phyloP scores from a whole-genome alignment of 2,113 vertebrate species.

The Panthera tigris region DNA sequence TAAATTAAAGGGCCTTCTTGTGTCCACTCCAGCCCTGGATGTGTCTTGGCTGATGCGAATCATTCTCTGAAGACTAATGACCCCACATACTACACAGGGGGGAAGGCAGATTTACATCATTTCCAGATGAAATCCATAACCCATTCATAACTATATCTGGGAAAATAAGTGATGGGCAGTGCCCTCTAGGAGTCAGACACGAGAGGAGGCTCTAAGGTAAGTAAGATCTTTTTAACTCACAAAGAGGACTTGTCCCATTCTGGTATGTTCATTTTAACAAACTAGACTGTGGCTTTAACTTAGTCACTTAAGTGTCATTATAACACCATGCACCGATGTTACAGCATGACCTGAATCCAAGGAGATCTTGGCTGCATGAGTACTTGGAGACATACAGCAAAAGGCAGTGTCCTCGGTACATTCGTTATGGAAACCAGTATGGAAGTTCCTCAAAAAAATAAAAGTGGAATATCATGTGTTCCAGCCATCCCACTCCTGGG shows the following conservation, averaged over 20 bases:
- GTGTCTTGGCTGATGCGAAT: neutral
- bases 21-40: neutral
- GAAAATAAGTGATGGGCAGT: neutral
- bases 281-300: neutral
- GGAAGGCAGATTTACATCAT: neutral
- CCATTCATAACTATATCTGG: neutral
- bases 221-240: neutral
- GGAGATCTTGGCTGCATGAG: neutral
- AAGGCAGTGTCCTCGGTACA: neutral
- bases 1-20: neutral
- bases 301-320: neutral
- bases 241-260: neutral
- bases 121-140: neutral
- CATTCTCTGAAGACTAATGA: neutral
- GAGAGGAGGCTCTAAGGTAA: neutral
- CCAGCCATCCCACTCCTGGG: neutral
- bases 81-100: neutral
- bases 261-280: neutral
- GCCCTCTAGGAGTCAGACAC: neutral
- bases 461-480: neutral
- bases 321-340: neutral
- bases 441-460: neutral
- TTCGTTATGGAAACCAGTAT: neutral
- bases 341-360: neutral
- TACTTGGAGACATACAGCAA: neutral